Conservation (phyloP, 1,140 invertebrate species). For the Drosophila pachea region DNA sequence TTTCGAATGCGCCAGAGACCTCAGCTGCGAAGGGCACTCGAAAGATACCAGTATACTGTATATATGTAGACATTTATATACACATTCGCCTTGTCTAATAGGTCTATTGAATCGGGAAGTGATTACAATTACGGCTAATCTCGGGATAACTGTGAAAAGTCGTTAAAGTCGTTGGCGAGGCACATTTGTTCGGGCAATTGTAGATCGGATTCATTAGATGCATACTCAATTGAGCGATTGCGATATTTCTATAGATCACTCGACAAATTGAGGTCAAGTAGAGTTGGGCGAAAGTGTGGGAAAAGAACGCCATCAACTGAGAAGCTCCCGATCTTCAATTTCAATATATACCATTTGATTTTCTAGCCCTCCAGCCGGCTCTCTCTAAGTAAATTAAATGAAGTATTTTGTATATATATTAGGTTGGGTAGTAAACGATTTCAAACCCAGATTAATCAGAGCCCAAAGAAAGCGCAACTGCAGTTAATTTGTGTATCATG, state of each 20-base stretch:
- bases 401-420: no score
- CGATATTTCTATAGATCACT: constrained; percentile 36
- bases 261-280: constrained; percentile 27
- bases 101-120: constrained; percentile 24
- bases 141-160: constrained; percentile 39
- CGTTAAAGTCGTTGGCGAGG: no score
- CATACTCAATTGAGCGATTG: constrained; percentile 48
- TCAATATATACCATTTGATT: neutral
- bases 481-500: no score
- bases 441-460: no score
- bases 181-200: constrained; percentile 22
- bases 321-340: neutral
- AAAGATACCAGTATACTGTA: constrained; percentile 22
- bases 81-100: constrained; percentile 11
- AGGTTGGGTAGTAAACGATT: no score
- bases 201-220: constrained; percentile 33
- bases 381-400: no score
- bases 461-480: no score
- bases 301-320: neutral
- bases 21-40: constrained; percentile 57
- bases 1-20: constrained; percentile 42
- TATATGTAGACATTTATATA: constrained; percentile 17
- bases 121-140: constrained; percentile 53
- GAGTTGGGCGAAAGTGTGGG: neutral
- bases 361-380: no score